These are phyloP conservation scores for Sycophila texana DNA, from an alignment of 2,888 invertebrate genomes.

Conservation along the genomic window DNA sequence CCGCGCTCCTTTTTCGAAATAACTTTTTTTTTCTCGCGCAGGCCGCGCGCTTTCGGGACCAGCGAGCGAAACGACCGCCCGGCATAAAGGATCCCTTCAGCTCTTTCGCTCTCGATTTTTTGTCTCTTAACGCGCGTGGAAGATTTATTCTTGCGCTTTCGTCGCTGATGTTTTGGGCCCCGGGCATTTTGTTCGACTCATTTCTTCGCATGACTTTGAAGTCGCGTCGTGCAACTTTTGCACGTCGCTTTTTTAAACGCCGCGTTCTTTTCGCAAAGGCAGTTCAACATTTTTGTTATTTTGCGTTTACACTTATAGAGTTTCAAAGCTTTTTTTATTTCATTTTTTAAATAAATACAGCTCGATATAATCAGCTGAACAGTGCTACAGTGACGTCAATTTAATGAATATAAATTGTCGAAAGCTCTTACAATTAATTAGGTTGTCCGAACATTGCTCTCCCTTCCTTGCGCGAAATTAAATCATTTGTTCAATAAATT, in stretches of 20 bases:
- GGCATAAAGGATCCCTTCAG: constrained; percentile 41
- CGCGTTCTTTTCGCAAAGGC: background rate
- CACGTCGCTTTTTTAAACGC: constrained; percentile 4
- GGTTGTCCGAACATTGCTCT: background rate
- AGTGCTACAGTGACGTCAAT: too few species aligned
- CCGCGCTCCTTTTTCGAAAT: background rate
- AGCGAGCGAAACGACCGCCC: constrained; percentile 29
- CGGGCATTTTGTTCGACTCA: constrained; percentile 47
- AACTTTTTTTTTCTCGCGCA: constrained; percentile 11
- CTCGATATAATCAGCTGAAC: too few species aligned
- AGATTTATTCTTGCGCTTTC: constrained; percentile 54
- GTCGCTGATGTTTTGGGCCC: constrained; percentile 47
- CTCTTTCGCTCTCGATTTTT: constrained; percentile 36
- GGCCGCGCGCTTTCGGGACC: constrained; percentile 12
- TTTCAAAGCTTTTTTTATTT: background rate
- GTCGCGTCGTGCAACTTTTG: constrained; percentile 1
- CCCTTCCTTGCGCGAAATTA: constrained; percentile 15
- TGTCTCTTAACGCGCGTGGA: constrained; percentile 40
- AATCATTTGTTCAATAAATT: constrained; percentile 41
- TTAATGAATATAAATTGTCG: constrained; percentile 8
- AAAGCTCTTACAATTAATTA: background rate
- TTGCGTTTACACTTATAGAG: background rate
- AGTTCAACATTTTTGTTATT: background rate
- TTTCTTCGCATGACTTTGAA: constrained; percentile 37
- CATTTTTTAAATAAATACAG: too few species aligned